Evolutionary conservation across 1,140 invertebrate species (phyloP), one percentile per base, ranked within the genome.

Genomic region (Zaprionus gabonicus): DNA sequence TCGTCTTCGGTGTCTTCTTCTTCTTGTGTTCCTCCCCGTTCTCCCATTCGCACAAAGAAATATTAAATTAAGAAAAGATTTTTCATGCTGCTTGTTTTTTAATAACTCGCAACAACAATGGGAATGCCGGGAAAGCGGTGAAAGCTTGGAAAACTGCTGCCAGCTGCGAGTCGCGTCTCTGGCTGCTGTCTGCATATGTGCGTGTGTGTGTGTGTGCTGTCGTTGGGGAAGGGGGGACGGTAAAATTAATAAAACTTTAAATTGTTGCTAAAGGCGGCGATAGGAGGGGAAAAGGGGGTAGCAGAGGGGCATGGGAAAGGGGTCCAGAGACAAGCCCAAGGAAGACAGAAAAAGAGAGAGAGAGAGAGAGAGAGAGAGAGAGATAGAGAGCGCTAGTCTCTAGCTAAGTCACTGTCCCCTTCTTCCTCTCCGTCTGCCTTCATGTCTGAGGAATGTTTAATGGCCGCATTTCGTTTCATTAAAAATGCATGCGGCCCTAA

Each of bases 171-270:
- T 9, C 31, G 31, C 15, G 27, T 63, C 27, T 38, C 31, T 55
- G 13, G 38, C 38, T 34, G 31, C 31, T 34, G 3, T 34, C 31
- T 34, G 9, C 31, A 34, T 10, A 10, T 34, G 31, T 34, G 31
- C 0, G 31, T 31, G 58, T 57, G 53, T 49, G 60, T 36, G 67
- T 12, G 34, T 49, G 63, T 73, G 58, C 20, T 51, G 57, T 31
- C 38, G 63, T 57, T 57, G 17, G 38, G 58, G 57, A 57, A 10
- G 36, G 27, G 15, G 28, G 38, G 17, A 56, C 49, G 49, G 76
- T 90, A 77, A 90, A 90, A 90, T 90, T 90, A 90, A 90, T 90
- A 90, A 90, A 90, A 90, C 85, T 88, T 88, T 88, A 88, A 88
- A 88, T 84, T 88, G 78, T 76, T 84, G 81, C 78, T 72, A 84